A percentile compares a stretch with the other conserved stretches of the same genome.
Evolutionary conservation across 1,140 invertebrate genomes (phyloP).

Genomic region (Mamestra configurata): DNA sequence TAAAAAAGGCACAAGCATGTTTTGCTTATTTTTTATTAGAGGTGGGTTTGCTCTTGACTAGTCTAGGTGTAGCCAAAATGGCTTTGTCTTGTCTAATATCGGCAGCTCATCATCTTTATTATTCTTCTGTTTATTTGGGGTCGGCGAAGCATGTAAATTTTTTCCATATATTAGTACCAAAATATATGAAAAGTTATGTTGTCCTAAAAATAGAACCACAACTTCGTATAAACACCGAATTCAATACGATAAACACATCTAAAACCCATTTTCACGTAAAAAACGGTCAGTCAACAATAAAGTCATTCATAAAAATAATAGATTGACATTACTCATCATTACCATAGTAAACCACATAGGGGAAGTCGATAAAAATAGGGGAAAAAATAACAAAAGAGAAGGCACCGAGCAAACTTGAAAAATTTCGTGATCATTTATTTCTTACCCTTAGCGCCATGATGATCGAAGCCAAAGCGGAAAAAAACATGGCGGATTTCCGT

Average conservation of each 20-base stretch:
- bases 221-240: background rate
- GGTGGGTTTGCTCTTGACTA: too few species aligned
- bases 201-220: too few species aligned
- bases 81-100: too few species aligned
- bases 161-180: too few species aligned
- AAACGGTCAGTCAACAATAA: slow-evolving; percentile 25
- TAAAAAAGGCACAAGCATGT: too few species aligned
- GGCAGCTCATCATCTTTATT: too few species aligned
- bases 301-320: slow-evolving; percentile 35
- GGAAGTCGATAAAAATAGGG: slow-evolving; percentile 37
- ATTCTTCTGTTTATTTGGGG: too few species aligned
- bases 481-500: slow-evolving; percentile 18
- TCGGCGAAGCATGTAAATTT: too few species aligned
- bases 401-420: slow-evolving; percentile 34
- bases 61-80: too few species aligned
- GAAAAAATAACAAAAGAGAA: background rate
- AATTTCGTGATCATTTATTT: slow-evolving; percentile 42
- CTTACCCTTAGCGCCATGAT: slow-evolving; percentile 15
- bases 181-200: too few species aligned
- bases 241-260: background rate
- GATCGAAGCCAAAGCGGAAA: slow-evolving; percentile 32
- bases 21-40: too few species aligned
- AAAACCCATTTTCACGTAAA: background rate
- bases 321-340: slow-evolving; percentile 35
- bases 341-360: slow-evolving; percentile 44